A percentile compares a stretch with the other conserved stretches of the same genome.
Evolutionary conservation across 2,888 invertebrate species (phyloP).

Genomic region (Tiliacea aurago): DNA sequence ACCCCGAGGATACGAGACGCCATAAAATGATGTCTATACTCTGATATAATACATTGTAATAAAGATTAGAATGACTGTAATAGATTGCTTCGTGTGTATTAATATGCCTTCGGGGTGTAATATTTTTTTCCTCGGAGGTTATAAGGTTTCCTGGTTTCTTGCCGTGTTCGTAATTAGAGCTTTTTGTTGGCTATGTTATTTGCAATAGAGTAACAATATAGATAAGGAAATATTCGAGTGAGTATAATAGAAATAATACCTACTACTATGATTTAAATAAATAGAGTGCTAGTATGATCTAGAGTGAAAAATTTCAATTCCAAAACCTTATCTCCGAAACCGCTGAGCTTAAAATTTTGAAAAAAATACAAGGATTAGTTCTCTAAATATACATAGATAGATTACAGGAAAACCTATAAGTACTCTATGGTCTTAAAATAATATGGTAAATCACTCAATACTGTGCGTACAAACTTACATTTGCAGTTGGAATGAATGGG

Average conservation of each 20-base stretch:
- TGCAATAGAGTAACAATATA: background rate
- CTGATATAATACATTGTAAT: constrained; percentile 79
- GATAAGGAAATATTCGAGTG: background rate
- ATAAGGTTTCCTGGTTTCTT: constrained; percentile 25
- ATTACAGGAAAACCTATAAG: too few relatives aligned
- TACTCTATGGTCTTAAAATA: too few relatives aligned
- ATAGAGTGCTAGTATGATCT: too few relatives aligned
- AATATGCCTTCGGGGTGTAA: constrained; percentile 73
- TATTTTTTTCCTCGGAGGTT: constrained; percentile 63
- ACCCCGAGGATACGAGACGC: constrained; percentile 75
- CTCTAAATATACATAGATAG: too few relatives aligned
- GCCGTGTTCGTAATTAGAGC: constrained; percentile 39
- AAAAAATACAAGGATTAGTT: too few relatives aligned
- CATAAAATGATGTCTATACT: constrained; percentile 79
- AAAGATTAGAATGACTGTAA: constrained; percentile 79
- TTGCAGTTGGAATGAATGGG: too few relatives aligned
- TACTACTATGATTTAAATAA: too few relatives aligned
- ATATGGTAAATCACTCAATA: too few relatives aligned
- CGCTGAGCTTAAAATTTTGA: too few relatives aligned
- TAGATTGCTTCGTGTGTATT: constrained; percentile 74
- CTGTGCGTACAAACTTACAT: too few relatives aligned
- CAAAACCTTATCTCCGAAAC: too few relatives aligned
- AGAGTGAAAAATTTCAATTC: too few relatives aligned
- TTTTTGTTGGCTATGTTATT: constrained; percentile 8
- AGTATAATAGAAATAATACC: background rate